Conservation (phyloP, 2,113 vertebrate species). For the Neopipo cinnamomea region DNA sequence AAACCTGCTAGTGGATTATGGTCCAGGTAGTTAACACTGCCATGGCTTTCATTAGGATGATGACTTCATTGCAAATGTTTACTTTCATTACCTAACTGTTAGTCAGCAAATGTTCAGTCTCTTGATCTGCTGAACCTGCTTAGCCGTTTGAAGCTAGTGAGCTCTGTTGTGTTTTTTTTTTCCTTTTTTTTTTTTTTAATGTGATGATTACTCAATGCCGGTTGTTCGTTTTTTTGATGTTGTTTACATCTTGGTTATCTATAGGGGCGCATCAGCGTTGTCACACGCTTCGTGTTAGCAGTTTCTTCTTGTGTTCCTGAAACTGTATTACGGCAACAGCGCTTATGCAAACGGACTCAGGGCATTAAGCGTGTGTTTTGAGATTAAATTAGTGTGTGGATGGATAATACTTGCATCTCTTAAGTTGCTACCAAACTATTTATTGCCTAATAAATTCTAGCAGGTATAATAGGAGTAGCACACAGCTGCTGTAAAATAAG, state of each 20-base stretch:
- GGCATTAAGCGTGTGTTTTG: background rate
- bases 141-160: constrained; percentile 2
- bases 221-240: constrained; percentile 9
- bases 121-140: constrained; percentile 39
- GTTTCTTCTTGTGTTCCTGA: constrained; percentile 45
- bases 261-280: background rate
- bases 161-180: background rate
- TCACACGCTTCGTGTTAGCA: background rate
- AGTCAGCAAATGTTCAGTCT: constrained; percentile 13
- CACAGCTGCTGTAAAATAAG: background rate
- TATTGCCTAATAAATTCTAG: background rate
- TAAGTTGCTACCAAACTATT: background rate
- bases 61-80: constrained; percentile 38
- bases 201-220: background rate
- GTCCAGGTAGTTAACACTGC: background rate
- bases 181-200: background rate
- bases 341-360: background rate
- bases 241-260: constrained; percentile 32
- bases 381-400: background rate
- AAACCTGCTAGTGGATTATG: background rate
- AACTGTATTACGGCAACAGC: background rate
- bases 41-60: background rate
- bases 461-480: background rate
- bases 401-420: background rate
- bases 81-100: constrained; percentile 38